These are phyloP conservation scores for Eulemur mongoz DNA, from an alignment of 2,797 vertebrate genomes.

Conservation along the genomic window DNA sequence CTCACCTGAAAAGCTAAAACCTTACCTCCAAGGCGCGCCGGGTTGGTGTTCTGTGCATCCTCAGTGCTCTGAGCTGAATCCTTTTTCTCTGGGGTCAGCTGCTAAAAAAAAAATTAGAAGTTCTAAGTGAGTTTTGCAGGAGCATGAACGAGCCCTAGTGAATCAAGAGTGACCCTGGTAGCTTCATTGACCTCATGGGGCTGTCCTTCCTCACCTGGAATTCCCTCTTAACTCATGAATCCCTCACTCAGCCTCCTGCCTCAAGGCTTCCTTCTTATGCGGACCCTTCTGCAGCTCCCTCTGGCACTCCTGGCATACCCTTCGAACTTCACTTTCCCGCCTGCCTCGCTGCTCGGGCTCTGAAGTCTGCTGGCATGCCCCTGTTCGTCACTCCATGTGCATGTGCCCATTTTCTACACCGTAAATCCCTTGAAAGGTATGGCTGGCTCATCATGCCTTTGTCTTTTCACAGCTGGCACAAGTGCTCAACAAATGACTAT, in stretches of 20 bases:
- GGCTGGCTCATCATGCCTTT: background rate
- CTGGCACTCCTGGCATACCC: background rate
- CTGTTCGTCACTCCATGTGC: background rate
- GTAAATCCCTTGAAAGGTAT: background rate
- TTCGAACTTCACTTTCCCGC: background rate
- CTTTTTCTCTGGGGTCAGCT: conserved; percentile 27
- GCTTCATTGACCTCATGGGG: background rate
- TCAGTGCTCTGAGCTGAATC: background rate
- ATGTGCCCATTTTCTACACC: background rate
- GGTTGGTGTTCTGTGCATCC: background rate
- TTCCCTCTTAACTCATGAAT: background rate
- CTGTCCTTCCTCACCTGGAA: background rate
- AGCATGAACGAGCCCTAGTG: background rate
- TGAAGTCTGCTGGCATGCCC: background rate
- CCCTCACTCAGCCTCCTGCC: background rate
- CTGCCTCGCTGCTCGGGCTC: background rate
- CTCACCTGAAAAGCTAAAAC: background rate
- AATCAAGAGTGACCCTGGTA: background rate
- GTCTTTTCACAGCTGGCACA: background rate
- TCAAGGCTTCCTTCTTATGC: background rate
- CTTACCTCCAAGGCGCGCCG: conserved; percentile 42
- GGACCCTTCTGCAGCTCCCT: background rate
- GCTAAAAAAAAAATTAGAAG: conserved; percentile 49
- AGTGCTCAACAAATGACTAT: background rate
- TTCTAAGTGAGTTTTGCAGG: conserved; percentile 40